Evolutionary conservation across 2,888 invertebrate species (phyloP), one percentile per base, ranked within the genome.

Genomic region (Meloe dianella): DNA sequence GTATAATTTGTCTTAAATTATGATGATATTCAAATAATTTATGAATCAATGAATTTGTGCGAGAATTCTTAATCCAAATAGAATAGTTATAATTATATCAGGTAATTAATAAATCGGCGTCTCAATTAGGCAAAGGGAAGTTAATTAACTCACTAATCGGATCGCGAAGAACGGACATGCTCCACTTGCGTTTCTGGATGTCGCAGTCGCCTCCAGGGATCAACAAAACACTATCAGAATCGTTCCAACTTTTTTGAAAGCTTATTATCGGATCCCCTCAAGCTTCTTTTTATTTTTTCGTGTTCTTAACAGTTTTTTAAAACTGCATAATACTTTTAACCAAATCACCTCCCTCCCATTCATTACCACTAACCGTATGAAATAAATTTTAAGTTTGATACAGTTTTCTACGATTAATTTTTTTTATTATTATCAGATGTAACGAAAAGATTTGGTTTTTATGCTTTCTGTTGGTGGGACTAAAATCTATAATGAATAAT

Each of bases 121-220:
- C 77, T 78, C 82, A 82, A 83, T 83, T 82, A 83, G 80, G 79
- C 80, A 79, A 81, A 77, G 76, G 81, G n/a, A 80, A 82, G 79
- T 82, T 83, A 83, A 82, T 83, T 83, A 83, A 83, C 82, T 83
- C 80, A 80, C 81, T 83, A 83, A 83, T 83, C 83, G 82, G 82
- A 83, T 81, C 79, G 73, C 69, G 74, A 74, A 75, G 75, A 64
- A 59, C 64, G 64, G 65, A 61, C 68, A 63, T 67, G 67, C 61
- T 65, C 63, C 67, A 59, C 64, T 67, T 65, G 60, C 67, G 62
- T 64, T 67, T 54, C 67, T 66, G 67, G 60, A 69, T 56, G 51
- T 67, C 65, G 68, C 65, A 65, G 63, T 70, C 65, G 74, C 78
- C 78, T 54, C 76, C 68, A 70, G 82, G 80, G 82, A 80, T 79